Conservation (phyloP, 1,140 invertebrate genomes). For the Mamestra configurata region DNA sequence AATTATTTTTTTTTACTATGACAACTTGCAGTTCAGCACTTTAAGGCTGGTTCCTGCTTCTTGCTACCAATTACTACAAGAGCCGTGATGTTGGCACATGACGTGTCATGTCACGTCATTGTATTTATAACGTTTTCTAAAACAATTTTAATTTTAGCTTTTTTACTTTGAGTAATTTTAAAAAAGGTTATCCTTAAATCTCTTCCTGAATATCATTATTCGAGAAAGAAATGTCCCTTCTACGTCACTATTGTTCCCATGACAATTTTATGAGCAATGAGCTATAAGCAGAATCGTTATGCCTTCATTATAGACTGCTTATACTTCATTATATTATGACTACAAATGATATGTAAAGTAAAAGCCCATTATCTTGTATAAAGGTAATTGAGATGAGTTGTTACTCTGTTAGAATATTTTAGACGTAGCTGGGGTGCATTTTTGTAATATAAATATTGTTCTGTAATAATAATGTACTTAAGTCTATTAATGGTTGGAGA, state of each 20-base stretch:
- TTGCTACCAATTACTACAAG: no score
- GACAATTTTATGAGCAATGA: conserved; percentile 16
- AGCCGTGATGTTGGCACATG: no score
- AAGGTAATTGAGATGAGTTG: conserved; percentile 2
- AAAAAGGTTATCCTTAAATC: background rate
- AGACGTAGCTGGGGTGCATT: background rate
- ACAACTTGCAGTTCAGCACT: no score
- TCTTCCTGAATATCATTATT: no score
- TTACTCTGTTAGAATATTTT: background rate
- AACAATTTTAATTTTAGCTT: no score
- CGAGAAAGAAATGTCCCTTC: background rate
- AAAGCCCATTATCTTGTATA: background rate
- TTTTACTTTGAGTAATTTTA: no score
- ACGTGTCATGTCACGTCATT: no score
- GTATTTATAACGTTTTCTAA: no score
- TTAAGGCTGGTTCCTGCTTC: no score
- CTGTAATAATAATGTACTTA: background rate
- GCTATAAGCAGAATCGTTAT: background rate
- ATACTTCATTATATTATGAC: background rate
- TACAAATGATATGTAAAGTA: background rate
- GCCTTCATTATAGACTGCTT: conserved; percentile 17
- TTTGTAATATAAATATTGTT: conserved; percentile 2
- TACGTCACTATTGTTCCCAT: background rate
- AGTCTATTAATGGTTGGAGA: background rate
- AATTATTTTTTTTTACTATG: no score